A percentile compares a stretch with the other conserved stretches of the same genome.
These are phyloP conservation scores for Dipodomys merriami DNA, from an alignment of 2,113 vertebrate species.

Conservation along the genomic window DNA sequence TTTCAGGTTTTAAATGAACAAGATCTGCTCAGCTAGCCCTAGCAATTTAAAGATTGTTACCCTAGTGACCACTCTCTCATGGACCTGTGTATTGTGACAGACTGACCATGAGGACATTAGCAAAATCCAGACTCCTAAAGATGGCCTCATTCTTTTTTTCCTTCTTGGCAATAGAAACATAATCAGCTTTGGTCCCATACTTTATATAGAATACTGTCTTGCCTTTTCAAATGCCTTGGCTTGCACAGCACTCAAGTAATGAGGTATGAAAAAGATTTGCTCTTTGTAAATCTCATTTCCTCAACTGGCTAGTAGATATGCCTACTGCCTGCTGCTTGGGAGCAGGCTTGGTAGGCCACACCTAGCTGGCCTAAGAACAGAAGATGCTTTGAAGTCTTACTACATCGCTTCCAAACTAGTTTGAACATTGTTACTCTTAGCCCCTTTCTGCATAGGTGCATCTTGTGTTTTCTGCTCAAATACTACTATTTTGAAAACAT, in stretches of 20 bases:
- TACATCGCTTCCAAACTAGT: neutral
- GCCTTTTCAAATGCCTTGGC: constrained; percentile 16
- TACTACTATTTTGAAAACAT: constrained; percentile 1
- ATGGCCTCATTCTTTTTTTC: neutral
- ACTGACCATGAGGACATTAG: neutral
- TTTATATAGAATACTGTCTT: constrained; percentile 11
- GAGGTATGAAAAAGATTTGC: constrained; percentile 29
- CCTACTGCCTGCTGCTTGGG: neutral
- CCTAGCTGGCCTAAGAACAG: neutral
- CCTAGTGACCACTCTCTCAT: neutral
- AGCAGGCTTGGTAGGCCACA: neutral
- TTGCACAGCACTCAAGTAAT: neutral
- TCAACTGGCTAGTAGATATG: neutral
- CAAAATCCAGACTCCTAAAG: neutral
- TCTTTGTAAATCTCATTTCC: constrained; percentile 36
- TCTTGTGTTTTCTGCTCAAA: constrained; percentile 5
- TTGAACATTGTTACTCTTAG: neutral
- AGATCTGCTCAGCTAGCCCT: neutral
- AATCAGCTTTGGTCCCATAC: neutral
- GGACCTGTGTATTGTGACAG: neutral
- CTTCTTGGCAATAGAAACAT: neutral
- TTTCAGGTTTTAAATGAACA: neutral
- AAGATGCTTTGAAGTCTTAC: neutral
- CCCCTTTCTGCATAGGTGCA: neutral
- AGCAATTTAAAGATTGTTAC: neutral